These are phyloP conservation scores for Sebastes vulpes DNA, from an alignment of 2,797 vertebrate genomes.

Conservation along the genomic window DNA sequence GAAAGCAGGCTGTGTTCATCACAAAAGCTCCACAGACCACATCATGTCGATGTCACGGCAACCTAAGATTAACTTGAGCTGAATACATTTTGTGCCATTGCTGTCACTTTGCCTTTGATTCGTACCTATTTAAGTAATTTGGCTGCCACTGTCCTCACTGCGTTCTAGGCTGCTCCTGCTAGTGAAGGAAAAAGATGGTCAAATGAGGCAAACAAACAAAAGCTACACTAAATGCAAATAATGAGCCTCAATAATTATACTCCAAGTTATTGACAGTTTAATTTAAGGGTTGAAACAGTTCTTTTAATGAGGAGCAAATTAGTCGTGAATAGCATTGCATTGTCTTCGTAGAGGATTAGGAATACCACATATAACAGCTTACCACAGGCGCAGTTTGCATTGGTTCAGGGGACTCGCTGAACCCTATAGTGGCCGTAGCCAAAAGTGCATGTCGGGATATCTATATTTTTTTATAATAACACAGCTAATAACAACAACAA, in stretches of 20 bases:
- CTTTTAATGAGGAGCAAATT: not conserved
- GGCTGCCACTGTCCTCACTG: not conserved
- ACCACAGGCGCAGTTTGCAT: no score
- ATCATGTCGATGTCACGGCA: constrained; percentile 8
- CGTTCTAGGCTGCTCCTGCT: not conserved
- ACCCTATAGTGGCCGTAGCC: no score
- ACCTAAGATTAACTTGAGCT: constrained; percentile 14
- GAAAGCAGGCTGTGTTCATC: not conserved
- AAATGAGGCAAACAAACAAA: not conserved
- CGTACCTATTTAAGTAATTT: constrained; percentile 12
- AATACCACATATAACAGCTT: not conserved
- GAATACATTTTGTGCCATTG: not conserved
- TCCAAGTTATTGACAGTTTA: not conserved
- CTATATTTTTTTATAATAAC: no score
- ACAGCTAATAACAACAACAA: no score
- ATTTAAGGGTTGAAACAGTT: not conserved
- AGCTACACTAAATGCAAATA: not conserved
- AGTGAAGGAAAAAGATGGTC: not conserved
- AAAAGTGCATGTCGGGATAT: no score
- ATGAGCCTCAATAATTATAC: not conserved
- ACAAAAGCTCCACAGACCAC: constrained; percentile 6
- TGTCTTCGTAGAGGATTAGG: not conserved
- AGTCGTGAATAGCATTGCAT: not conserved
- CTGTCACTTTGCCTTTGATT: constrained; percentile 23
- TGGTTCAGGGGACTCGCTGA: no score